These are phyloP conservation scores for Oceanodroma tethys DNA, from an alignment of 2,113 vertebrate species.

Conservation along the genomic window DNA sequence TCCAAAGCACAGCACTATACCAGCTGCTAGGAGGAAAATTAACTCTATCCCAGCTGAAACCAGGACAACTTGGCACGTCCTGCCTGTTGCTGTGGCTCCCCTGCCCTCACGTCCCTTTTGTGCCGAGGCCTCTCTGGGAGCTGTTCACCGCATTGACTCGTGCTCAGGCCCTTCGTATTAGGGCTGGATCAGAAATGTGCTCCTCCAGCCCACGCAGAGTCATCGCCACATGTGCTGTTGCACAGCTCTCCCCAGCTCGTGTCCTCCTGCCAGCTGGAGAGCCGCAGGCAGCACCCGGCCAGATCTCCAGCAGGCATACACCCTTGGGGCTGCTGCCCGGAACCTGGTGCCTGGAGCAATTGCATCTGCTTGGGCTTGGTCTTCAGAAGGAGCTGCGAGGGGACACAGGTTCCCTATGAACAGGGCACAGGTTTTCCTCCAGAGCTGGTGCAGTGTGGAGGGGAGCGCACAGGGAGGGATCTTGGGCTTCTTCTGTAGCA, in stretches of 20 bases:
- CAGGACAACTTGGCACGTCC: background rate
- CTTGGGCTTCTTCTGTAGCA: background rate
- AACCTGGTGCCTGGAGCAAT: background rate
- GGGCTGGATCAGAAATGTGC: background rate
- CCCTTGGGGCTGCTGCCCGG: background rate
- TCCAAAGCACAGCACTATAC: too few relatives aligned
- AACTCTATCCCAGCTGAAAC: too few relatives aligned
- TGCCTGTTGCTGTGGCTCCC: background rate
- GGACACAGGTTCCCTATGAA: fast-evolving
- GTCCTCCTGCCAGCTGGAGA: background rate
- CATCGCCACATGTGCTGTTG: background rate
- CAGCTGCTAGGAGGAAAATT: too few relatives aligned
- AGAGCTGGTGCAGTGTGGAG: background rate
- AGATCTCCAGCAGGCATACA: background rate
- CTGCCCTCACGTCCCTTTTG: background rate
- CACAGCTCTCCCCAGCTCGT: background rate
- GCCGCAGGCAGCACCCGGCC: background rate
- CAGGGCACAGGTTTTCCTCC: background rate
- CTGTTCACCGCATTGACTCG: background rate
- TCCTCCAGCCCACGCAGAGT: background rate
- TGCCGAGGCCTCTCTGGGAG: background rate
- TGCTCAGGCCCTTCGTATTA: background rate
- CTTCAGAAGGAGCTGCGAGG: background rate
- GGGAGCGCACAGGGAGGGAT: background rate
- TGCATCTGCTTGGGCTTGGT: background rate